These are phyloP conservation scores for Dicrostonyx torquatus DNA, from an alignment of 2,797 vertebrate species.

Conservation along the genomic window DNA sequence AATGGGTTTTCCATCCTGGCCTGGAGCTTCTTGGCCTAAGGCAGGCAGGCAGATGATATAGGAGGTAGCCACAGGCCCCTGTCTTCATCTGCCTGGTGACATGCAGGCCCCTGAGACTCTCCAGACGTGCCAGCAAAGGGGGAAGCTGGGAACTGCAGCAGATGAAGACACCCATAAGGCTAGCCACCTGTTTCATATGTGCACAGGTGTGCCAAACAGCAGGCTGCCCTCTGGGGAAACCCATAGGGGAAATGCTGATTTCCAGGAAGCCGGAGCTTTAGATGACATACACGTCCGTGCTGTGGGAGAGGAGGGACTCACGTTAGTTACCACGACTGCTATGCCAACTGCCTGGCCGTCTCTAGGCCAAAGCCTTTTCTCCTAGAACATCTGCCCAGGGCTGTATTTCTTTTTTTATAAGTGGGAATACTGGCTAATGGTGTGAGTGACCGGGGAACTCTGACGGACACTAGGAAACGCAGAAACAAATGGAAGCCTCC, in stretches of 20 bases:
- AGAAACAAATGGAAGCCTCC: too few relatives aligned
- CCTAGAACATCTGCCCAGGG: not conserved
- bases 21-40: not conserved
- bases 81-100: not conserved
- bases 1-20: not conserved
- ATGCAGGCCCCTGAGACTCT: not conserved
- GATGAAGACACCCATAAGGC: slow-evolving; percentile 78
- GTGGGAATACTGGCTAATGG: not conserved
- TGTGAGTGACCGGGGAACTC: not conserved
- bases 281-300: not conserved
- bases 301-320: not conserved
- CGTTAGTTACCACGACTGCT: too few relatives aligned
- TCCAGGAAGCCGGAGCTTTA: not conserved
- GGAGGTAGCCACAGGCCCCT: not conserved
- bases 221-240: slow-evolving; percentile 77
- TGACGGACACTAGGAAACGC: not conserved
- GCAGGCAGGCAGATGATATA: not conserved
- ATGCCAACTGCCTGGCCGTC: not conserved
- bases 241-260: slow-evolving; percentile 8
- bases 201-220: slow-evolving; percentile 83
- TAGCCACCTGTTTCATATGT: slow-evolving; percentile 80
- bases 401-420: not conserved
- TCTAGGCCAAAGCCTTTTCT: not conserved
- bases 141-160: not conserved
- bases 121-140: slow-evolving; percentile 30